phyloP scores from a whole-genome alignment of 2,888 invertebrate genomes.

The Scaeva pyrastri region DNA sequence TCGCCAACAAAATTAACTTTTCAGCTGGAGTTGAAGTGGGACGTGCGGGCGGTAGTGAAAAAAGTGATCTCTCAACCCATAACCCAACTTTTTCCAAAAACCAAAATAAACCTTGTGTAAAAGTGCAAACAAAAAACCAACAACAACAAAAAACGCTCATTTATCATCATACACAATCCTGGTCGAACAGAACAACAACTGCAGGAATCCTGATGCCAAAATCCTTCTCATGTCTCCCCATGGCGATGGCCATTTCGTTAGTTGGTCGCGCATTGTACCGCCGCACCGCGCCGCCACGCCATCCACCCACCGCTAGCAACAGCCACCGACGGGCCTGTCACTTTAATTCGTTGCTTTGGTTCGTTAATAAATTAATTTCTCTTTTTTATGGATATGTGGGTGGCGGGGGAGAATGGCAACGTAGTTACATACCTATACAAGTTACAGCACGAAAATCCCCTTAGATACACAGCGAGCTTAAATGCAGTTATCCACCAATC shows the following conservation, averaged over 20 bases:
- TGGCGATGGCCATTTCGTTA: background rate
- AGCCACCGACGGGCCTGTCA: conserved; percentile 49
- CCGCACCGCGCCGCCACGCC: no score
- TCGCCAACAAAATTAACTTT: conserved; percentile 58
- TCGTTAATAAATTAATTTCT: conserved; percentile 75
- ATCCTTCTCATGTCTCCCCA: background rate
- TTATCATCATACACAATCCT: conserved; percentile 64
- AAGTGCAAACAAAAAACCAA: conserved; percentile 1
- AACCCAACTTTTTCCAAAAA: background rate
- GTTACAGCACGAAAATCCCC: background rate
- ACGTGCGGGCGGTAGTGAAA: background rate
- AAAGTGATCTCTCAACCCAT: conserved; percentile 12
- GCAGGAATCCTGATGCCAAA: conserved; percentile 38
- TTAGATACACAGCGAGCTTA: conserved; percentile 45
- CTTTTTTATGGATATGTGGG: conserved; percentile 55
- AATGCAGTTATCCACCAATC: conserved; percentile 69
- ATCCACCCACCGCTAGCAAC: conserved; percentile 9
- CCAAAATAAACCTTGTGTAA: conserved; percentile 22
- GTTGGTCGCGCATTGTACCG: background rate
- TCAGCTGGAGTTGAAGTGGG: conserved; percentile 19
- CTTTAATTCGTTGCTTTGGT: conserved; percentile 72
- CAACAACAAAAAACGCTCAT: conserved; percentile 58
- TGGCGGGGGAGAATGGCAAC: background rate
- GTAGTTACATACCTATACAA: conserved; percentile 34
- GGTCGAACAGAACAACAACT: conserved; percentile 56